Percentiles rank a stretch among this genome's conserved stretches.
Conservation (phyloP, 2,888 invertebrate species). For the Malthinus seriepunctatus region DNA sequence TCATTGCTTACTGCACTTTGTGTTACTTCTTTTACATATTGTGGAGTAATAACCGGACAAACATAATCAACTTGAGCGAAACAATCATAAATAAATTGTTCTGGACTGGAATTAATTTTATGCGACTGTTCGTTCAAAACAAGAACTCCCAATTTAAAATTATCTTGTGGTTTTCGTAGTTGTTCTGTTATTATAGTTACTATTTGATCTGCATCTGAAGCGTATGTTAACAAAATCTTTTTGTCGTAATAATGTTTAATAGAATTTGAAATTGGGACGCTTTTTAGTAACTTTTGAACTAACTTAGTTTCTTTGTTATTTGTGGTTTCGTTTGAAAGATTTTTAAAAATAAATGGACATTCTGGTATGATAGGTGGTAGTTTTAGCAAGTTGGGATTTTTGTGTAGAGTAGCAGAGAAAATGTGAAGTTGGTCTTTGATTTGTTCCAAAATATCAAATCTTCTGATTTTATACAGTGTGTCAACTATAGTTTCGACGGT, state of each 20-base stretch:
- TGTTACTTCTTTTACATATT: conserved; percentile 24
- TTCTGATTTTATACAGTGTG: conserved; percentile 19
- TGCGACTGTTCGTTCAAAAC: conserved; percentile 22
- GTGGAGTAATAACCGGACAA: conserved; percentile 24
- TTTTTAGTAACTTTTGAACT: not conserved
- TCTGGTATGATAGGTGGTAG: not conserved
- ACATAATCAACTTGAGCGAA: conserved; percentile 26
- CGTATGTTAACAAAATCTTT: conserved; percentile 27
- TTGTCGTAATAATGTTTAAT: conserved; percentile 8
- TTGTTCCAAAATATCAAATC: conserved; percentile 24
- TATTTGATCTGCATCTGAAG: conserved; percentile 9
- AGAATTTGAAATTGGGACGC: not conserved
- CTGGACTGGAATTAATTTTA: conserved; percentile 17
- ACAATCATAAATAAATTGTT: conserved; percentile 24
- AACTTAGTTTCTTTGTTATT: not conserved
- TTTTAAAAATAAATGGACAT: conserved; percentile 17
- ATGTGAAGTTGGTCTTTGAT: conserved; percentile 4
- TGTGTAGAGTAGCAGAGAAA: not conserved
- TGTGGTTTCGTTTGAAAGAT: conserved; percentile 3
- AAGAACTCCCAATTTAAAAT: conserved; percentile 22
- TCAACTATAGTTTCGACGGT: conserved; percentile 23
- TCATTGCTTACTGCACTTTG: not conserved
- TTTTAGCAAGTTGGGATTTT: not conserved
- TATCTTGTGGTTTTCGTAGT: conserved; percentile 17
- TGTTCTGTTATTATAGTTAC: conserved; percentile 12